Percentiles rank a stretch among this genome's conserved stretches.
phyloP scores from a whole-genome alignment of 2,888 invertebrate genomes.

The Dryomyza anilis region DNA sequence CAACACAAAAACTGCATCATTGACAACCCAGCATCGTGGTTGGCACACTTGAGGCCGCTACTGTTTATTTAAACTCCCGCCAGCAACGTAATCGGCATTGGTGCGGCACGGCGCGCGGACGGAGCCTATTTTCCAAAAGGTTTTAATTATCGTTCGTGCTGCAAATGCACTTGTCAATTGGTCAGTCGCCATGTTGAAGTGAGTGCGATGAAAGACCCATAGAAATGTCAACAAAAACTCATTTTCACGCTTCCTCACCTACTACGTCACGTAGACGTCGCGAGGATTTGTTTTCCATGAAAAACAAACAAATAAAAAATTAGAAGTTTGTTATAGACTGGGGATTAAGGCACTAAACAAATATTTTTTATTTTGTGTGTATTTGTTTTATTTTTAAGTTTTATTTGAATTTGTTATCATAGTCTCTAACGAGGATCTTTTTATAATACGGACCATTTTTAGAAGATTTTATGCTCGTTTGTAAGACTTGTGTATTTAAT shows the following conservation, averaged over 20 bases:
- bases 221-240: background rate
- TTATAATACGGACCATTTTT: too few relatives aligned
- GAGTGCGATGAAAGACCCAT: background rate
- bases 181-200: conserved; percentile 1
- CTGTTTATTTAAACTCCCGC: conserved; percentile 12
- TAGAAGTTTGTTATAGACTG: too few relatives aligned
- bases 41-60: conserved; percentile 1
- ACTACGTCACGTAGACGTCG: too few relatives aligned
- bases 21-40: background rate
- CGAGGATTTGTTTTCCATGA: background rate
- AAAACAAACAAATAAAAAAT: background rate
- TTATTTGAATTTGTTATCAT: background rate
- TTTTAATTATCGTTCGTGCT: too few relatives aligned
- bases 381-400: background rate
- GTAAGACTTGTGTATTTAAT: too few relatives aligned
- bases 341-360: too few relatives aligned
- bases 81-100: too few relatives aligned
- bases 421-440: background rate
- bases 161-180: background rate
- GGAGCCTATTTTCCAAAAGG: too few relatives aligned
- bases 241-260: background rate
- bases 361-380: background rate
- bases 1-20: background rate
- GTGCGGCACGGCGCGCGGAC: too few relatives aligned
- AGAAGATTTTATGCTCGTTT: too few relatives aligned